Conservation (phyloP, 1,140 invertebrate genomes). For the Polyergus mexicanus region DNA sequence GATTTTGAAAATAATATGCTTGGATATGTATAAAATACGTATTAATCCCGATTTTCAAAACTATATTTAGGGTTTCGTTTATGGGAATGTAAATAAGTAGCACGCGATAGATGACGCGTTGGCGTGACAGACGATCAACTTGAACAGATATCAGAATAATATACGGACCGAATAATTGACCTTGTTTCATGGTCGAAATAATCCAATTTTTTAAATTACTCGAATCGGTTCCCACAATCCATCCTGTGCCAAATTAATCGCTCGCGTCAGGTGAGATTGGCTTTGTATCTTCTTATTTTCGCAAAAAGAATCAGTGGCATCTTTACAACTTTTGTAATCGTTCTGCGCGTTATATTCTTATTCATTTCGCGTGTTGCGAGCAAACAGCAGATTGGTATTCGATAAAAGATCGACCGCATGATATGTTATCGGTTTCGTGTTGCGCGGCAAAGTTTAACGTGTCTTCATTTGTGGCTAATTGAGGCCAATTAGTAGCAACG, state of each 20-base stretch:
- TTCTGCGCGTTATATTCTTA: neutral
- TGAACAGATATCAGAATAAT: constrained; percentile 40
- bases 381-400: neutral
- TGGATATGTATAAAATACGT: neutral
- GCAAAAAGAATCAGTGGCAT: neutral
- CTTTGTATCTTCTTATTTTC: neutral
- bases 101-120: neutral
- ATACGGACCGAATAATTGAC: constrained; percentile 32
- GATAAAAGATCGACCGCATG: constrained; percentile 23
- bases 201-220: constrained; percentile 58
- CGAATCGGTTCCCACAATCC: neutral
- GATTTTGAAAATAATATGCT: neutral
- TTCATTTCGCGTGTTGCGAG: neutral
- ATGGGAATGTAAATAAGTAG: neutral
- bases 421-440: constrained; percentile 52
- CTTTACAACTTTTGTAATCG: neutral
- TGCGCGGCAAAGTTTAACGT: constrained; percentile 62
- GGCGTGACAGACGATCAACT: constrained; percentile 11
- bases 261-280: constrained; percentile 14
- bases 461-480: constrained; percentile 73
- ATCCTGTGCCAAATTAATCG: constrained; percentile 23
- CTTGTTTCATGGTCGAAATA: constrained; percentile 27
- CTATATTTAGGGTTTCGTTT: too few relatives aligned
- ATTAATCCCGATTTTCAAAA: neutral
- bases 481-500: constrained; percentile 61